Evolutionary conservation across 37 sponge, comb jelly and placozoan genomes (phyloP).

Genomic region (Spongilla lacustris): DNA sequence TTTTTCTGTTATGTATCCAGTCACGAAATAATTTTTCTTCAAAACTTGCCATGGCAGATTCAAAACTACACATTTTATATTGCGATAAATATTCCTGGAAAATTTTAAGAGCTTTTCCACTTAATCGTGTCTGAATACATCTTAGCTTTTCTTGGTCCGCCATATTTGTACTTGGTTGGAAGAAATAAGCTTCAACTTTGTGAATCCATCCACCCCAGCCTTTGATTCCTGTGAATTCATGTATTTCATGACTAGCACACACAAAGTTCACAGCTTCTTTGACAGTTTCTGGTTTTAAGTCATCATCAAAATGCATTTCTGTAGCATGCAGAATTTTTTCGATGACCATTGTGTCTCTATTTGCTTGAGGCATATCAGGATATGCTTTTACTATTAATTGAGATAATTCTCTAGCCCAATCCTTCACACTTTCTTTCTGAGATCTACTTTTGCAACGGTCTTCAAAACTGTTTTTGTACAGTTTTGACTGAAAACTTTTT

Average conservation of each 20-base stretch:
- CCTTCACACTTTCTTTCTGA: neutral
- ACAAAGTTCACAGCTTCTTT: neutral
- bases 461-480: neutral
- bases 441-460: neutral
- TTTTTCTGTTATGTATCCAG: neutral
- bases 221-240: neutral
- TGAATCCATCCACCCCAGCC: neutral
- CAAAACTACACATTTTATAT: neutral
- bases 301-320: neutral
- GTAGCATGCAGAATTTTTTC: neutral
- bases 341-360: neutral
- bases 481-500: neutral
- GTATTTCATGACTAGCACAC: neutral
- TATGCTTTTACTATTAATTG: neutral
- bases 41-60: neutral
- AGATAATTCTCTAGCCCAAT: neutral
- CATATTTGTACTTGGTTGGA: neutral
- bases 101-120: neutral
- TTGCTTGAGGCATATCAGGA: neutral
- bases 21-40: neutral
- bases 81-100: neutral
- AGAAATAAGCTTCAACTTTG: neutral
- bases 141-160: neutral
- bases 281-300: neutral
- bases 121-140: neutral